Evolutionary conservation across 1,140 invertebrate genomes (phyloP).

Genomic region (Popillia japonica): DNA sequence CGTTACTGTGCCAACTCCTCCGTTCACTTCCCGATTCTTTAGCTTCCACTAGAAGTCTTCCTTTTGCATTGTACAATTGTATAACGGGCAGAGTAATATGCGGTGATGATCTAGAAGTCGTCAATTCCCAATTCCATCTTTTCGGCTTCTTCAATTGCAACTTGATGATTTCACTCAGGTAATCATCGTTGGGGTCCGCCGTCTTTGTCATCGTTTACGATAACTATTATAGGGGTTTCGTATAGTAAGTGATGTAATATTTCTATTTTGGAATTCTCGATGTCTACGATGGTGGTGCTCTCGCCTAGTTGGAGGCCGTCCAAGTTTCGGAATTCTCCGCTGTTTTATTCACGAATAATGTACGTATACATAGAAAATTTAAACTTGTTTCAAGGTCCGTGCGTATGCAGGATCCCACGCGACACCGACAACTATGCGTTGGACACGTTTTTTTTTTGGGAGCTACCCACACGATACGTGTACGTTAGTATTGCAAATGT

Average conservation of each 20-base stretch:
- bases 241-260: neutral
- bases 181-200: neutral
- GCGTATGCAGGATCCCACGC: neutral
- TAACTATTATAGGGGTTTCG: too few relatives aligned
- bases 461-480: too few relatives aligned
- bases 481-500: too few relatives aligned
- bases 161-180: slow-evolving; percentile 54
- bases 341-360: neutral
- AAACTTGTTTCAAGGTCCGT: slow-evolving; percentile 18
- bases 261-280: neutral
- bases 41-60: slow-evolving; percentile 61
- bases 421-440: neutral
- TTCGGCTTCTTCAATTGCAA: slow-evolving; percentile 63
- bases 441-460: neutral
- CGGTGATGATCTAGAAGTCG: slow-evolving; percentile 64
- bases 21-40: slow-evolving; percentile 50
- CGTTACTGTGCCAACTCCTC: slow-evolving; percentile 49
- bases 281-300: neutral
- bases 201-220: slow-evolving; percentile 32
- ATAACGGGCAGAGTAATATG: slow-evolving; percentile 63
- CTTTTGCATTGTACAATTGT: slow-evolving; percentile 62
- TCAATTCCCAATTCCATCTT: slow-evolving; percentile 65
- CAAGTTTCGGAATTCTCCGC: slow-evolving; percentile 13
- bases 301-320: neutral
- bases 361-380: neutral